These are phyloP conservation scores for Pristionchus mayeri DNA, from an alignment of 2,888 invertebrate genomes.

Conservation along the genomic window DNA sequence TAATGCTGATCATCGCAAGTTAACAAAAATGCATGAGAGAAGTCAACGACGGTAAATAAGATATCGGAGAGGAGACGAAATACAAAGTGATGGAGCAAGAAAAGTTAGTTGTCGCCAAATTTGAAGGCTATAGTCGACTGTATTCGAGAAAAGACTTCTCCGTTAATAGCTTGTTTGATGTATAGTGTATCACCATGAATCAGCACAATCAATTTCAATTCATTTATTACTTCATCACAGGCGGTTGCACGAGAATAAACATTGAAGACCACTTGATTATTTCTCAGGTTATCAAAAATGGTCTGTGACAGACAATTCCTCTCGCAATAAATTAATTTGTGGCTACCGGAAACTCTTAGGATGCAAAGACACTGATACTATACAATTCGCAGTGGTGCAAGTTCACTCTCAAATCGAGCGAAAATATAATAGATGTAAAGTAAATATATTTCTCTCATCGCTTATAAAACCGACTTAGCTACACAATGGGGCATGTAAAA, in stretches of 20 bases:
- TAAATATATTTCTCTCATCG: not conserved
- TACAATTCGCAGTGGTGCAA: constrained; percentile 23
- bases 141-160: not conserved
- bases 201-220: not conserved
- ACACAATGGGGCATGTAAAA: not conserved
- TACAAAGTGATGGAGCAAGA: constrained; percentile 12
- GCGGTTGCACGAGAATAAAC: not conserved
- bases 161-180: too few species aligned
- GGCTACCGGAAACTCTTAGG: constrained; percentile 35
- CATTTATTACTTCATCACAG: constrained; percentile 36
- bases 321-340: constrained; percentile 34
- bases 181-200: too few species aligned
- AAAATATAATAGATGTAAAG: not conserved
- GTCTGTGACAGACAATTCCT: not conserved
- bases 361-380: constrained; percentile 16
- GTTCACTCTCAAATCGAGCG: constrained; percentile 29
- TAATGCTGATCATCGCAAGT: constrained; percentile 35
- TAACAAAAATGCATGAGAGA: constrained; percentile 42
- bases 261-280: constrained; percentile 13
- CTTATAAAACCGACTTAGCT: constrained; percentile 37
- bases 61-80: constrained; percentile 9
- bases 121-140: too few species aligned
- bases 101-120: constrained; percentile 12
- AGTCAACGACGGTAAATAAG: constrained; percentile 25
- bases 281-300: constrained; percentile 11